Conservation (phyloP, 2,113 vertebrate species). For the Gallinago undulata region DNA sequence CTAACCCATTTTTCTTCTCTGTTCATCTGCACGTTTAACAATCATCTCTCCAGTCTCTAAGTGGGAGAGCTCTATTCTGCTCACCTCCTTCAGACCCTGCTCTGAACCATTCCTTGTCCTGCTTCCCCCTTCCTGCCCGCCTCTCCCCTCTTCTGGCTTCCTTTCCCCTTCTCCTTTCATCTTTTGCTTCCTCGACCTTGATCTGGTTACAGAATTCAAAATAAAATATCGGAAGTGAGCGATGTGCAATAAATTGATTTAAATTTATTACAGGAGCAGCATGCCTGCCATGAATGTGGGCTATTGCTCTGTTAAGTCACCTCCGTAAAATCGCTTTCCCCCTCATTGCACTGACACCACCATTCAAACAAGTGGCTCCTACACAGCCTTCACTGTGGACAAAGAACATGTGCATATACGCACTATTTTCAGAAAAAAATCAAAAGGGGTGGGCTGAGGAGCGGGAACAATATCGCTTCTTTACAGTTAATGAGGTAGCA, state of each 20-base stretch:
- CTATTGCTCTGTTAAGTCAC: not conserved
- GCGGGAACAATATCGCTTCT: not conserved
- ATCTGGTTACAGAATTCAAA: constrained; percentile 29
- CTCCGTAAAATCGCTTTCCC: not conserved
- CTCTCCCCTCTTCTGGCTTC: constrained; percentile 13
- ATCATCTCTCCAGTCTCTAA: not conserved
- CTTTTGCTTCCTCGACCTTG: constrained; percentile 45
- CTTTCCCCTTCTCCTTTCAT: constrained; percentile 35
- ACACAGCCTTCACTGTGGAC: not conserved
- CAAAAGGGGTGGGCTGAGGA: not conserved
- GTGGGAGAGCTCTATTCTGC: not conserved
- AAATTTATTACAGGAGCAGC: not conserved
- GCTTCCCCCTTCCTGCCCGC: not conserved
- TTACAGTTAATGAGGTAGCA: not conserved
- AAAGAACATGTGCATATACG: rapidly evolving
- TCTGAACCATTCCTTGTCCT: not conserved
- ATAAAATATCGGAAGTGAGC: not conserved
- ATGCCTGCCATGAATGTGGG: not conserved
- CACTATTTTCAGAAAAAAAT: not conserved
- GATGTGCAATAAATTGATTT: constrained; percentile 20
- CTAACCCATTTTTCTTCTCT: not conserved
- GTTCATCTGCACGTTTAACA: not conserved
- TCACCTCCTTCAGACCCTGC: not conserved
- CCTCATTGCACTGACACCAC: not conserved
- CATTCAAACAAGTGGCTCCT: not conserved